Base-by-base conservation (phyloP, 2,113 vertebrate genomes). In the Chaetops frenatus region DNA sequence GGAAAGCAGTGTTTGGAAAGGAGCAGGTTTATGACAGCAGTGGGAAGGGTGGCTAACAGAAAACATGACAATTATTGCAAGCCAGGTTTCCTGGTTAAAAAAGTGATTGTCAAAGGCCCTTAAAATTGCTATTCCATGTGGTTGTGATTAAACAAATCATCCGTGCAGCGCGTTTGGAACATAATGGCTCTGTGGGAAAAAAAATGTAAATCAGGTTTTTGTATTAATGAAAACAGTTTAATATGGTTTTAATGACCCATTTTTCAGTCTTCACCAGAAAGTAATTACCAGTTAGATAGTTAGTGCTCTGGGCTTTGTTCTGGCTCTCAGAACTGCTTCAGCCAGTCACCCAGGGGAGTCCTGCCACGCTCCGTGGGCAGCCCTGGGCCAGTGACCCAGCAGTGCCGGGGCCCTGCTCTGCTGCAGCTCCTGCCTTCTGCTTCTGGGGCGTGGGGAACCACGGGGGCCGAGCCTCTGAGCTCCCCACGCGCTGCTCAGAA, bases 211-310 rank as follows among this genome's bases (percentile, higher is more conserved):
- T 96, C 95, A 93, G 95, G 95, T 94, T 96, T 96, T 96, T 96
- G 90, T 97, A 96, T 96, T 97, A 96, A 97, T 96, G 96, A 96
- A 97, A 97, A 96, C 88, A 91, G 94, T 96, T 96, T 97, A 97
- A 96, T 97, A 96, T 92, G 95, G 93, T 96, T 97, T 94, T 97
- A 97, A 97, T 97, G 96, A 97, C 95, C 96, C 96, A 96, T 97
- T 97, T 97, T 97, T 97, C 92, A 97, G 95, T 96, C 93, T 96
- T 97, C 96, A 96, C 96, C 95, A 96, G 96, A 97, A 97, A 97
- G 96, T 97, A 97, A 97, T 97, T 97, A 97, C 96, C 96, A 97
- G 96, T 97, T 95, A 97, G 96, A 96, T 96, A 97, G 95, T 91
- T 93, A 96, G 93, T 96, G 95, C 95, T 97, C 79, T 96, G 96